Base-by-base conservation (phyloP, 2,113 vertebrate genomes). In the Myrmophylax atrothorax region DNA sequence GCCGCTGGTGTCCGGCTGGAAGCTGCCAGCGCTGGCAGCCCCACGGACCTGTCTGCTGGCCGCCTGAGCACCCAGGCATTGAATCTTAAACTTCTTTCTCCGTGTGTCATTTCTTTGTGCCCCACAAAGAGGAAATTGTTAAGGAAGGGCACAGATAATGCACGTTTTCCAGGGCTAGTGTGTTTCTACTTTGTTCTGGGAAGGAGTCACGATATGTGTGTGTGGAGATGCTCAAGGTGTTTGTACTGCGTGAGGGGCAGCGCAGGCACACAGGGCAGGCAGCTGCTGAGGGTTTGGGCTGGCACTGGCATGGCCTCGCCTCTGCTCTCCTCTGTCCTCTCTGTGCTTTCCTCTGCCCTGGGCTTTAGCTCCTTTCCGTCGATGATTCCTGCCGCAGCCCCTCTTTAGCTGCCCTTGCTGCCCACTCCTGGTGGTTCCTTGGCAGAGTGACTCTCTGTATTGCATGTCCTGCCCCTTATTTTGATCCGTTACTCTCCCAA, bases 151-250 rank as follows among this genome's bases (percentile, higher is more conserved):
- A 38, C 38, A 26, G 47, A 7, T 4, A 6, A 0, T 33, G 19
- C 17, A 0, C 20, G 12, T 23, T 12, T 46, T 28, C 6, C 15
- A 24, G 18, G 37, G 20, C 17, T n/a, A 6, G 24, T 1, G 8
- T 8, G 1, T 80, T 73, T 52, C 44, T 6, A 2, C 25, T 2
- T 23, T 25, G 31, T 35, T 42, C 44, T 7, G 47, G 22, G 72
- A 19, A 38, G 76, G 29, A 2, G 1, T 12, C 9, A 0, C 0
- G 3, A 0, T 3, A 0, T 1, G 0, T 6, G 2, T 1, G 7
- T 6, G 53, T 6, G 15, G 17, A 7, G 23, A 18, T 2, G 40
- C 17, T 18, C 12, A 3, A 1, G 19, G 4, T 1, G 1, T 5
- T 1, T 20, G 75, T 18, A 19, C 3, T 0, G 0, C 7, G 38